Percentiles rank a stretch among this genome's conserved stretches.
Conservation (phyloP, 2,888 invertebrate genomes). For the Smittia aterrima region DNA sequence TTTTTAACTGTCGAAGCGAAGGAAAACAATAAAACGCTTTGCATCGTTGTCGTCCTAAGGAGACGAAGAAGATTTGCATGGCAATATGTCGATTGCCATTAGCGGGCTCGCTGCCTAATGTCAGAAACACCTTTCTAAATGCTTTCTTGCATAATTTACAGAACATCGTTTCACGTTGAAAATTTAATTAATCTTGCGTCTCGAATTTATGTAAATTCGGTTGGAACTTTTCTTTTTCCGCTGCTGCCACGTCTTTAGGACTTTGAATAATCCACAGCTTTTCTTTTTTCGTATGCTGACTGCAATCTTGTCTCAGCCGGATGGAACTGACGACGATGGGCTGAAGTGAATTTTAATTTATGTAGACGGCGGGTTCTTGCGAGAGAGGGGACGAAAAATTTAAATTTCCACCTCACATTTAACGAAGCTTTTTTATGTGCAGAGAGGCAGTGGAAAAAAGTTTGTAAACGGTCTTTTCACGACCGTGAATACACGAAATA, state of each 20-base stretch:
- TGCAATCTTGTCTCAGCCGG: not conserved
- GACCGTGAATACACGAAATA: not conserved
- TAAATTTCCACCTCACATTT: slow-evolving; percentile 4
- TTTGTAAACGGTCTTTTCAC: not conserved
- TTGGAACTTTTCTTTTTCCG: not conserved
- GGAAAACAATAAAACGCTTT: not conserved
- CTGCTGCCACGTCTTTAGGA: not conserved
- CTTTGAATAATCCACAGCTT: slow-evolving; percentile 27
- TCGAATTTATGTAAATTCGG: slow-evolving; percentile 27
- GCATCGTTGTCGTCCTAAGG: not conserved
- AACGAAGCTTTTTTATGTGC: not conserved
- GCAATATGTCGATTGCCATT: slow-evolving; percentile 34
- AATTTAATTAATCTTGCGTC: slow-evolving; percentile 37
- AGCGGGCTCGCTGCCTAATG: not conserved
- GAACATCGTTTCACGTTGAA: slow-evolving; percentile 3
- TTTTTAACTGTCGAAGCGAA: slow-evolving; percentile 1
- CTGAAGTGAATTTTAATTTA: slow-evolving; percentile 20
- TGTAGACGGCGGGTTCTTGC: not conserved
- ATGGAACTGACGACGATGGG: not conserved
- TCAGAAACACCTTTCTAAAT: slow-evolving; percentile 2
- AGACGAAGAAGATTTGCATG: not conserved
- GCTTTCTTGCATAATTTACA: slow-evolving; percentile 14
- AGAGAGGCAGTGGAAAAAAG: not conserved
- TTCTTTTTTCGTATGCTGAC: not conserved
- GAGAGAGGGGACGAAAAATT: not conserved